Conservation (phyloP, 2,797 vertebrate genomes). For the Manis javanica region DNA sequence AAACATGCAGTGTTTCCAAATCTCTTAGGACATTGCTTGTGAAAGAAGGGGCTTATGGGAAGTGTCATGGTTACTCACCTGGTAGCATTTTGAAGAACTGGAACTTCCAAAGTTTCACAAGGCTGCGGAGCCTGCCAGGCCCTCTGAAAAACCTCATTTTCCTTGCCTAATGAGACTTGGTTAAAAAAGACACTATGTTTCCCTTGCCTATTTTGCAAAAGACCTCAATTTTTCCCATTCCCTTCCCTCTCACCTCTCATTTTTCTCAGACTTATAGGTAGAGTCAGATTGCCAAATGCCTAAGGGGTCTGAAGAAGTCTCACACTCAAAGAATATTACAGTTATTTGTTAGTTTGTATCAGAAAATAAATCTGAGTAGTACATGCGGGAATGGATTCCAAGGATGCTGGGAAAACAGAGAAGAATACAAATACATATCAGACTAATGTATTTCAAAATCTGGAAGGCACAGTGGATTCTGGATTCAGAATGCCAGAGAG, state of each 20-base stretch:
- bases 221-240: background rate
- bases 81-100: background rate
- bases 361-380: background rate
- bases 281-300: background rate
- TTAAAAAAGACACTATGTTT: background rate
- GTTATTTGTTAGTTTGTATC: slow-evolving; percentile 4
- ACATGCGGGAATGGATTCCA: slow-evolving; percentile 15
- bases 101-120: background rate
- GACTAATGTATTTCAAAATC: slow-evolving; percentile 55
- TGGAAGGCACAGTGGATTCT: slow-evolving; percentile 40
- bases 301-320: background rate
- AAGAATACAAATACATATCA: slow-evolving; percentile 32
- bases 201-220: background rate
- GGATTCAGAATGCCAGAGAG: background rate
- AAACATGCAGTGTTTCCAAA: background rate
- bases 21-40: background rate
- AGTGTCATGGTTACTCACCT: background rate
- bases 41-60: background rate
- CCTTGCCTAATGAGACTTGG: background rate
- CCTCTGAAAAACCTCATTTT: background rate
- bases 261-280: background rate
- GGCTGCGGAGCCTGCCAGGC: background rate
- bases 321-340: background rate
- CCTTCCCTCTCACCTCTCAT: background rate
- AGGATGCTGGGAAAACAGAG: slow-evolving; percentile 25